Conservation (phyloP, 2,113 vertebrate genomes). For the Clarias batrachus region DNA sequence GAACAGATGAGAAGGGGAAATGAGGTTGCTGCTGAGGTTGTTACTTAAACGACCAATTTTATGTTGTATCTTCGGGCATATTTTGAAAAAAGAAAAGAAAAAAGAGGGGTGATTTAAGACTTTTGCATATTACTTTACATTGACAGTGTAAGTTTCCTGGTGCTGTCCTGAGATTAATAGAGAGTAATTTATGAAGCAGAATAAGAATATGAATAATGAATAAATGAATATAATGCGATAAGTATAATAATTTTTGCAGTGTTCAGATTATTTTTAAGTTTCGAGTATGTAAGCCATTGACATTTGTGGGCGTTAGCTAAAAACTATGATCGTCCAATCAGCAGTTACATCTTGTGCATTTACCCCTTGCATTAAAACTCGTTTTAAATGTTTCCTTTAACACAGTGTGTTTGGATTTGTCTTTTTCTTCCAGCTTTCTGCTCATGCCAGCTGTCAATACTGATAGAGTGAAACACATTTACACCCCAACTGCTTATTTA, state of each 20-base stretch:
- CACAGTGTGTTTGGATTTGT: neutral
- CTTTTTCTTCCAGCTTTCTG: neutral
- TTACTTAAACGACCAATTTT: no score
- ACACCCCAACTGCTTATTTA: neutral
- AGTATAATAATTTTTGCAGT: neutral
- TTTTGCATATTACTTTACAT: neutral
- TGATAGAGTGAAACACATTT: neutral
- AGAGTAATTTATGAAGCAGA: neutral
- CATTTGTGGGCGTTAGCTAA: neutral
- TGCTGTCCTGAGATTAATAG: neutral
- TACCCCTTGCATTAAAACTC: conserved; percentile 35
- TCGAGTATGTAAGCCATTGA: neutral
- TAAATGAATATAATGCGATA: neutral
- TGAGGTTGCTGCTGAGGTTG: no score
- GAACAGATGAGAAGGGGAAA: no score
- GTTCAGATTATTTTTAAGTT: neutral
- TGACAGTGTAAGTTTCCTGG: neutral
- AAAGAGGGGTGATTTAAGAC: no score
- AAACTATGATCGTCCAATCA: conserved; percentile 1
- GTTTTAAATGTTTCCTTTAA: neutral
- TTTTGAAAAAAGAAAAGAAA: no score
- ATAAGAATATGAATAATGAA: neutral
- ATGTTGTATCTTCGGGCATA: no score
- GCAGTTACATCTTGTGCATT: conserved; percentile 6
- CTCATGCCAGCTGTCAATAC: neutral